phyloP scores from a whole-genome alignment of 2,888 invertebrate genomes.

The Neuroscelio doddi region DNA sequence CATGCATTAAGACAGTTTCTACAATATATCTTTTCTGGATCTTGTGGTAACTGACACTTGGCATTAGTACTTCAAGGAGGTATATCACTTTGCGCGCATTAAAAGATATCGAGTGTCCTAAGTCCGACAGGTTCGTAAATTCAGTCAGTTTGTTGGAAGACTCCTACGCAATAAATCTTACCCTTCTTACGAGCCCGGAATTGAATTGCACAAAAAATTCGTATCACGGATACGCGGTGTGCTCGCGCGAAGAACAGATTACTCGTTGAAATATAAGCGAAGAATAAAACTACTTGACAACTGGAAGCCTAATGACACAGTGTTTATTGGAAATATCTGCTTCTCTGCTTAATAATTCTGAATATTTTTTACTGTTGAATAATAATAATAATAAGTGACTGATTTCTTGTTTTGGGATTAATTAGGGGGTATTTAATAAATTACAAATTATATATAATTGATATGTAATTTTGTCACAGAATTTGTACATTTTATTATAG shows the following conservation, averaged over 20 bases:
- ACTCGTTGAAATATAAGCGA: not conserved
- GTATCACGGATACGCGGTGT: conserved; percentile 33
- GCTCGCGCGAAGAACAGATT: conserved; percentile 9
- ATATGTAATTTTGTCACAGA: too few relatives aligned
- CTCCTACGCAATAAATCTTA: conserved; percentile 32
- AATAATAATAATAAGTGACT: too few relatives aligned
- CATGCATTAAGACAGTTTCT: conserved; percentile 25
- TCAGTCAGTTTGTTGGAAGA: conserved; percentile 15
- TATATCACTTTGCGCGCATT: conserved; percentile 38
- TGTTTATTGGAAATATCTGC: too few relatives aligned
- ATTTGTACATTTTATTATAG: too few relatives aligned
- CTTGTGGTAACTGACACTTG: conserved; percentile 34
- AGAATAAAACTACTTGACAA: conserved; percentile 1
- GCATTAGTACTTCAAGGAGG: conserved; percentile 17
- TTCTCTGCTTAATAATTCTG: too few relatives aligned
- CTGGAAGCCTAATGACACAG: conserved; percentile 3
- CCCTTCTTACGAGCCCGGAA: conserved; percentile 24
- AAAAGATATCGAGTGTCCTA: conserved; percentile 45
- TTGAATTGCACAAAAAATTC: conserved; percentile 40
- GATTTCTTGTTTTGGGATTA: too few relatives aligned
- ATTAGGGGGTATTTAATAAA: too few relatives aligned
- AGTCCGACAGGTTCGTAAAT: conserved; percentile 46
- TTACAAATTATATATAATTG: too few relatives aligned
- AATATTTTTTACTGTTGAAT: too few relatives aligned
- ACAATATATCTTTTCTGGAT: conserved; percentile 23